A percentile compares a stretch with the other conserved stretches of the same genome.
Conservation (phyloP, 2,797 vertebrate species). For the Enteromius anoplus region DNA sequence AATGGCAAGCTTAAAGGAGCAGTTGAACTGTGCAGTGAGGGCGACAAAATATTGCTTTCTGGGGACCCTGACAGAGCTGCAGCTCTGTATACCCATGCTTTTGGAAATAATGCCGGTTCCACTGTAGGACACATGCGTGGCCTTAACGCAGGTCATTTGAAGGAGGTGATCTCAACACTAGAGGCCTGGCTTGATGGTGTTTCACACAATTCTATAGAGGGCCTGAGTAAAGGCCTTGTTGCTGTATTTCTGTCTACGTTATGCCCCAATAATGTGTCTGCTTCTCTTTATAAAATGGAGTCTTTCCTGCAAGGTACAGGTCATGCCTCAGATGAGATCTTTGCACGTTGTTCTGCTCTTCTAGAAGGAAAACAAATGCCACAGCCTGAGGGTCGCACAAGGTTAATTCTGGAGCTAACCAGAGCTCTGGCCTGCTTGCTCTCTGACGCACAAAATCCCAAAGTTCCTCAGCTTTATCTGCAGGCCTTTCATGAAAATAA, state of each 20-base stretch:
- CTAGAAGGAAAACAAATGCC: conserved; percentile 69
- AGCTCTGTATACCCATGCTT: conserved; percentile 84
- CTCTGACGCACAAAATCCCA: conserved; percentile 60
- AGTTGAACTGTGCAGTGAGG: conserved; percentile 79
- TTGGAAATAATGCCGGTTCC: conserved; percentile 79
- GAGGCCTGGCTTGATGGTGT: conserved; percentile 83
- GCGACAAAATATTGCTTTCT: conserved; percentile 74
- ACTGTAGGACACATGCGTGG: conserved; percentile 77
- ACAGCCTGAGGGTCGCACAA: conserved; percentile 53
- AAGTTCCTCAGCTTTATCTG: conserved; percentile 82
- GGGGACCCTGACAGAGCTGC: conserved; percentile 76
- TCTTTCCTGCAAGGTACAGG: conserved; percentile 76
- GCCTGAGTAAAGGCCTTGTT: conserved; percentile 79
- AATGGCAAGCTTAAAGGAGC: conserved; percentile 53
- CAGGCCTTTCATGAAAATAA: conserved; percentile 73
- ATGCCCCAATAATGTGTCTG: conserved; percentile 79
- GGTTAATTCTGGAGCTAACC: conserved; percentile 78
- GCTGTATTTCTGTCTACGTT: conserved; percentile 86
- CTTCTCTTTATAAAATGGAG: conserved; percentile 85
- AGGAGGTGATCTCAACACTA: conserved; percentile 74
- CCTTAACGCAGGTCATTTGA: conserved; percentile 62
- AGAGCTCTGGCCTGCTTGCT: conserved; percentile 84
- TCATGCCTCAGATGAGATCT: conserved; percentile 76
- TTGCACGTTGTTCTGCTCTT: conserved; percentile 74
- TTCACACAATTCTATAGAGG: conserved; percentile 64